phyloP scores from a whole-genome alignment of 2,888 invertebrate genomes.

The Dinocampus coccinellae region DNA sequence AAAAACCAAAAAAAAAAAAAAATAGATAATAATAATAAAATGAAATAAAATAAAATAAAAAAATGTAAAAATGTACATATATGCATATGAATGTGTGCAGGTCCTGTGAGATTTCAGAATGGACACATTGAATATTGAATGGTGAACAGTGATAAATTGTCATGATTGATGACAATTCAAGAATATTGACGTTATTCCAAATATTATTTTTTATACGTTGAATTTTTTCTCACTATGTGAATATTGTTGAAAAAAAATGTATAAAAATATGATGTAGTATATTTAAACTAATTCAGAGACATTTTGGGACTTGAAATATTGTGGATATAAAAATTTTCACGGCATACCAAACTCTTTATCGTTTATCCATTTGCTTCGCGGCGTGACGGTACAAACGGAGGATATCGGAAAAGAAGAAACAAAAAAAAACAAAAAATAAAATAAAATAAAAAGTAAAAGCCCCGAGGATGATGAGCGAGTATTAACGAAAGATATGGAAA shows the following conservation, averaged over 20 bases:
- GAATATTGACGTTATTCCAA: not conserved
- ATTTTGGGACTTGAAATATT: too few species aligned
- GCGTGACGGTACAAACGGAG: not conserved
- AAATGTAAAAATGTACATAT: not conserved
- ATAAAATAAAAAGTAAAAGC: not conserved
- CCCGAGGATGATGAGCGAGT: not conserved
- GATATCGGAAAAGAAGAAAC: too few species aligned
- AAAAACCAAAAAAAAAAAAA: too few species aligned
- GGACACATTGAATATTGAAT: constrained; percentile 13
- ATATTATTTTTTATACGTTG: not conserved
- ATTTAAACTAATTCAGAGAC: too few species aligned
- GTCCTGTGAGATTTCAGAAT: not conserved
- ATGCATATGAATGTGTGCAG: not conserved
- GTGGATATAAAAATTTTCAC: not conserved
- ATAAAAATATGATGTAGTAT: too few species aligned
- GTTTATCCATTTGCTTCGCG: not conserved
- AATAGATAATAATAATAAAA: too few species aligned
- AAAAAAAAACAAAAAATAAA: not conserved
- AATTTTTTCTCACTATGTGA: not conserved
- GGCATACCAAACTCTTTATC: not conserved
- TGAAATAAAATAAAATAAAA: not conserved
- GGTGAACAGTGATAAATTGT: not conserved
- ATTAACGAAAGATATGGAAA: not conserved
- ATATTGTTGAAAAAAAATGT: too few species aligned
- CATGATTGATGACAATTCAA: not conserved